Evolutionary conservation across 2,797 vertebrate species (phyloP), one percentile per base, ranked within the genome.

Genomic region (Champsocephalus gunnari): DNA sequence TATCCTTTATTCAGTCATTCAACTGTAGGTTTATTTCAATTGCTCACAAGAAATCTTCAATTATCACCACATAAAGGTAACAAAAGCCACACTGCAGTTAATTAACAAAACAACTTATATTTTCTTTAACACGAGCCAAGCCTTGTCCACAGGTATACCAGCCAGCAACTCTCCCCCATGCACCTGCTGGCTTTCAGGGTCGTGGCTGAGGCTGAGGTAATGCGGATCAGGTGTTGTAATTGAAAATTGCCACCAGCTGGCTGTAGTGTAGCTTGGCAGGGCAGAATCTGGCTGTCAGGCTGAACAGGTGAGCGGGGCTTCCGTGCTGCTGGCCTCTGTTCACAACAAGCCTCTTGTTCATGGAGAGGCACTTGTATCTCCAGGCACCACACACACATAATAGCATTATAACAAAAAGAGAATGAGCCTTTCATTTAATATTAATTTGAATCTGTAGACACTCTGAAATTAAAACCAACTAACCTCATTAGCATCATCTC

Each of bases 231-330:
- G 92, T 93, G 89, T 85, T 90, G 91, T 89, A 92, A 88, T 82
- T 90, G 88, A 90, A 87, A 88, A 91, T 89, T 87, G 85, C 86
- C 81, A 92, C 85, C 91, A 90, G 90, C 90, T 88, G 90, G 87
- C 89, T 80, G 80, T 21, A 78, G 87, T 83, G 83, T 76, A 77
- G 86, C 84, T 90, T 90, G 91, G 90, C 90, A 89, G 77, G 65
- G 77, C 63, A 50, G 55, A 77, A 76, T 80, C 66, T 88, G 89
- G 87, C 84, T 75, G 71, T 69, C 19, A 60, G 77, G 82, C 81
- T 74, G 87, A 91, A 87, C 88, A 88, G 89, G 91, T 92, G 90
- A 93, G 77, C 71, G 14, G 70, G 32, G 79, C 79, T 81, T 87
- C 85, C 73, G 73, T 45, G 73, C 87, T 79, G 85, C 85, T 89